A percentile compares a stretch with the other conserved stretches of the same genome.
phyloP scores from a whole-genome alignment of 2,113 vertebrate species.

The Hydrochoerus hydrochaeris region DNA sequence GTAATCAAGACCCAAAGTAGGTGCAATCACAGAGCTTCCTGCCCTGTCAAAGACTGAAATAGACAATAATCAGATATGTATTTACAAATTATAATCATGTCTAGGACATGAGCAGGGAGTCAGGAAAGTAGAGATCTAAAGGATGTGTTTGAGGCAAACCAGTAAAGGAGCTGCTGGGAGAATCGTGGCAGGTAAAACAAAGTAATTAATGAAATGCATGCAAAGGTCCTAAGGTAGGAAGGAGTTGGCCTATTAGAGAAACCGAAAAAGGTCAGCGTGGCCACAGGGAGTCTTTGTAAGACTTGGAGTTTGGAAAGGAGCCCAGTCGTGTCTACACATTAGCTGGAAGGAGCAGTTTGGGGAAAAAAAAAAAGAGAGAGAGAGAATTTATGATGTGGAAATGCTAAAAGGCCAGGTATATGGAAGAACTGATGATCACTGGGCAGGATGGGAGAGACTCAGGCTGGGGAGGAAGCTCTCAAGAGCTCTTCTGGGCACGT shows the following conservation, averaged over 20 bases:
- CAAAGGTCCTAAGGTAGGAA: background rate
- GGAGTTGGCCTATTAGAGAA: background rate
- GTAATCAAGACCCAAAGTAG: background rate
- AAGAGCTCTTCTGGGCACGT: rapidly evolving
- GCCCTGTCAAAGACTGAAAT: background rate
- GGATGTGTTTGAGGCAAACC: background rate
- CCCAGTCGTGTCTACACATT: background rate
- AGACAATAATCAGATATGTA: background rate
- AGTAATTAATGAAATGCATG: background rate
- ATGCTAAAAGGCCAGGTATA: background rate
- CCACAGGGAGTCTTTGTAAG: background rate
- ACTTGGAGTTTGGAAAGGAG: background rate
- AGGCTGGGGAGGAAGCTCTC: background rate
- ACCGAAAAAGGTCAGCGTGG: background rate
- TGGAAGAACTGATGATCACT: background rate
- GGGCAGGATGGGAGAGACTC: background rate
- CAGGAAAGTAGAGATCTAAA: background rate
- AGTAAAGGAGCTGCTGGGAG: background rate
- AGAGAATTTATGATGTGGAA: background rate
- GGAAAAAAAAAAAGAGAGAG: background rate
- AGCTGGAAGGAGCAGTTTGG: background rate
- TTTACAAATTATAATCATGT: background rate
- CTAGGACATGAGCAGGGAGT: background rate
- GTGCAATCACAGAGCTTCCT: background rate
- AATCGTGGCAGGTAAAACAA: background rate